phyloP scores from a whole-genome alignment of 2,113 vertebrate species.

The Ctenomys sociabilis region DNA sequence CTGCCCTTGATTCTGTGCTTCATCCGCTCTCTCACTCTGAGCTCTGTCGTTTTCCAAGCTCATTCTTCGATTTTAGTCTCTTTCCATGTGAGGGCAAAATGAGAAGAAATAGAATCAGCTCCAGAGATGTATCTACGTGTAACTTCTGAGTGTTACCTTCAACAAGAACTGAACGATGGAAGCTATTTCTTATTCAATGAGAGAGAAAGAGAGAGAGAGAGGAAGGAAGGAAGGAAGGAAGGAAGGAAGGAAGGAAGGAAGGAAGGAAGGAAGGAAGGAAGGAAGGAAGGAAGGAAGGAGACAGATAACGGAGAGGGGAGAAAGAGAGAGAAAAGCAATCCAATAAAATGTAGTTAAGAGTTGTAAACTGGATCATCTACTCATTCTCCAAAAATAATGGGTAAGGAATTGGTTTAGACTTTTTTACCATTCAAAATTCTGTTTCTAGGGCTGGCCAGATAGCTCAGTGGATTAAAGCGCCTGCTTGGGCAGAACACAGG shows the following conservation, averaged over 20 bases:
- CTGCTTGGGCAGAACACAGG: too few relatives aligned
- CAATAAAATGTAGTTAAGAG: neutral
- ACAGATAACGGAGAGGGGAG: too few relatives aligned
- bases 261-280: too few relatives aligned
- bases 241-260: too few relatives aligned
- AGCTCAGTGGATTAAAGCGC: too few relatives aligned
- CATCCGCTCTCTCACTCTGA: neutral
- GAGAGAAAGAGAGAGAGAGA: neutral
- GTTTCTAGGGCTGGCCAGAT: neutral
- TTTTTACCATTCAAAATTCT: constrained; percentile 14
- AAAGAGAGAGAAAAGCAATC: neutral
- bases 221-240: too few relatives aligned
- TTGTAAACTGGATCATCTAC: neutral
- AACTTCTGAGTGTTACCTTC: neutral
- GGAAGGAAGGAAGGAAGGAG: too few relatives aligned
- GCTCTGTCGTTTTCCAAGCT: neutral
- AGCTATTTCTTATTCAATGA: neutral
- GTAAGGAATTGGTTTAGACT: neutral
- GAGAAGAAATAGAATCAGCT: neutral
- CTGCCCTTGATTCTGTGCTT: neutral
- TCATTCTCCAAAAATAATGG: neutral
- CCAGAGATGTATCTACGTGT: neutral
- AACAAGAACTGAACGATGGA: neutral
- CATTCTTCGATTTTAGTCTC: neutral
- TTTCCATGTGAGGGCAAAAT: neutral